Conservation (phyloP, 1,140 invertebrate genomes). For the Hydropsyche tenuis region DNA sequence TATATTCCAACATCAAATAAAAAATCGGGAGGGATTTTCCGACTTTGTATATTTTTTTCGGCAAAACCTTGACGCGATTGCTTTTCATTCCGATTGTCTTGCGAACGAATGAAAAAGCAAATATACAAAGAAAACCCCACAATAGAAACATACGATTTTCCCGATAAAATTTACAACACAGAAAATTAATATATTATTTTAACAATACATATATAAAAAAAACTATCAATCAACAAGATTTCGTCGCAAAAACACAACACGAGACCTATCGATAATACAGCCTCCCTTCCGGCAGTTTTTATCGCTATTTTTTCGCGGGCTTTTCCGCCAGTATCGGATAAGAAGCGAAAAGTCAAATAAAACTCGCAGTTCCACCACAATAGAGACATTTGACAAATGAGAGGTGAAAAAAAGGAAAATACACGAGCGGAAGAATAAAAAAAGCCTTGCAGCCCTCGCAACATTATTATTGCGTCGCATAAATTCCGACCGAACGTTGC, state of each 20-base stretch:
- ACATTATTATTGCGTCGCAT: constrained; percentile 50
- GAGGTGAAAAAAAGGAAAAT: constrained; percentile 37
- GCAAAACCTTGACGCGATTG: background rate
- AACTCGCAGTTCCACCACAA: constrained; percentile 40
- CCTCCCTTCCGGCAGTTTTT: background rate
- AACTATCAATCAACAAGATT: too few species aligned
- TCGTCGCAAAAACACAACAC: too few species aligned
- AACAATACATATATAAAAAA: too few species aligned
- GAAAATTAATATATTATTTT: too few species aligned
- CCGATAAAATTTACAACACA: too few species aligned
- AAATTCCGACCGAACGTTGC: constrained; percentile 44
- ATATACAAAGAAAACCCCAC: background rate
- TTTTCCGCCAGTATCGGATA: constrained; percentile 16
- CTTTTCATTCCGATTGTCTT: constrained; percentile 17
- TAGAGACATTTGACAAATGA: constrained; percentile 48
- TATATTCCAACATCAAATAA: constrained; percentile 33
- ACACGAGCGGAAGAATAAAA: too few species aligned
- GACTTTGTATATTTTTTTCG: background rate
- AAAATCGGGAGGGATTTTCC: constrained; percentile 15
- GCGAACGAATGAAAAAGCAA: background rate
- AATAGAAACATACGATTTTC: background rate
- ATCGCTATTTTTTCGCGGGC: background rate
- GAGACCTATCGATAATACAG: background rate
- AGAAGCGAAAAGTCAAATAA: constrained; percentile 50
- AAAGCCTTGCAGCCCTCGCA: constrained; percentile 29